These are phyloP conservation scores for Pilophorus perplexus DNA, from an alignment of 2,888 invertebrate species.

Conservation along the genomic window DNA sequence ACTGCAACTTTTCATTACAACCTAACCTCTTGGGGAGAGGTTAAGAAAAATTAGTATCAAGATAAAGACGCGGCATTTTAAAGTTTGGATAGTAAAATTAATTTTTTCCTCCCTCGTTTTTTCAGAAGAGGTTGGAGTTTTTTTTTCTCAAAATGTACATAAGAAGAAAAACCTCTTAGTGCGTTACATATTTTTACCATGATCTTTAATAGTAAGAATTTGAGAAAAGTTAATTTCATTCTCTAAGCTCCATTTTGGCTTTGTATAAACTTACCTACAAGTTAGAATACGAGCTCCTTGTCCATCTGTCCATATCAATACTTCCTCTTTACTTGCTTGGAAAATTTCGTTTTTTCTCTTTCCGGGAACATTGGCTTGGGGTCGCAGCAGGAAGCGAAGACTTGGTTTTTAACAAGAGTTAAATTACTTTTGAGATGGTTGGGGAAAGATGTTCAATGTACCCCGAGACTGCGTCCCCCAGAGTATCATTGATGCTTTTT, in stretches of 20 bases:
- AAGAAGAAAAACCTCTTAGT: no score
- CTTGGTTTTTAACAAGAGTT: conserved; percentile 34
- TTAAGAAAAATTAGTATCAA: neutral
- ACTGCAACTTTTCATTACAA: conserved; percentile 32
- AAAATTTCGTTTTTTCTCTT: no score
- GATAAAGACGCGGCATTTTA: neutral
- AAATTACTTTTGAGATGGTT: conserved; percentile 29
- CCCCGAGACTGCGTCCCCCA: neutral
- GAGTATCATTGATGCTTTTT: conserved; percentile 27
- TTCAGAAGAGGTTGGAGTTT: neutral
- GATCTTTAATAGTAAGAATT: no score
- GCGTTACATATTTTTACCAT: no score
- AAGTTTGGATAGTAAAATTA: neutral
- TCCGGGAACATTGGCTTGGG: no score
- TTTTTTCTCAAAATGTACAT: neutral
- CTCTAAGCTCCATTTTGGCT: no score
- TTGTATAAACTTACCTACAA: no score
- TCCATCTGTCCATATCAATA: no score
- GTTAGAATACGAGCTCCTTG: no score
- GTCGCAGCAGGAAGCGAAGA: no score
- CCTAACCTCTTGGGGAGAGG: neutral
- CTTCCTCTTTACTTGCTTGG: no score
- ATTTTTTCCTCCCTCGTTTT: neutral
- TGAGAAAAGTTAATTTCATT: no score
- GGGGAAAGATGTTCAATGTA: neutral